Evolutionary conservation across 2,888 invertebrate species (phyloP).

Genomic region (Drosophila leonis): DNA sequence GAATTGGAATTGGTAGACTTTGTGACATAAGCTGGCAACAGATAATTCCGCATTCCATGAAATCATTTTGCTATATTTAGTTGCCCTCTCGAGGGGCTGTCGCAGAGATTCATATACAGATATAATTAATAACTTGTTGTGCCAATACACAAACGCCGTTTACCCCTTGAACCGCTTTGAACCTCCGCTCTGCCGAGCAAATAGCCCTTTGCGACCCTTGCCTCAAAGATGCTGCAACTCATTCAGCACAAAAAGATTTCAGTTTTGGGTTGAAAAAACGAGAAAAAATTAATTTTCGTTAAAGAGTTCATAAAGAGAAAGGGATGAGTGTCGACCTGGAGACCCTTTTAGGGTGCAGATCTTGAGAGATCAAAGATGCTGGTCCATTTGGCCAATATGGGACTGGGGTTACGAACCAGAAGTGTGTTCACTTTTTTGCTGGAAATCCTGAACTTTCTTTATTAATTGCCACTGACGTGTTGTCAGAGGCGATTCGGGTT

Average conservation of each 20-base stretch:
- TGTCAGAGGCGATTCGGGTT: constrained; percentile 41
- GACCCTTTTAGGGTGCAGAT: constrained; percentile 35
- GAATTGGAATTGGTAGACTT: constrained; percentile 27
- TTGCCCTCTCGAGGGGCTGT: constrained; percentile 19
- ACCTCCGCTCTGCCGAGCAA: constrained; percentile 34
- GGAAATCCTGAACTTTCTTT: constrained; percentile 71
- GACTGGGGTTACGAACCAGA: constrained; percentile 44
- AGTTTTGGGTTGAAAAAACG: constrained; percentile 32
- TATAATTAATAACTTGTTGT: constrained; percentile 76
- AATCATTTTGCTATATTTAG: constrained; percentile 59
- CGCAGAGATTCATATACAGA: constrained; percentile 2
- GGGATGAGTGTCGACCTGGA: constrained; percentile 30
- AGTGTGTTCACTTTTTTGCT: constrained; percentile 46
- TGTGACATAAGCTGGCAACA: constrained; percentile 64
- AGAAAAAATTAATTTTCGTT: constrained; percentile 50
- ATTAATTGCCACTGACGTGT: constrained; percentile 69
- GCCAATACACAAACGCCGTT: constrained; percentile 60
- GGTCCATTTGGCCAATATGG: constrained; percentile 28
- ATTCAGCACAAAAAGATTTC: constrained; percentile 30
- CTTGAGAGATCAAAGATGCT: constrained; percentile 68
- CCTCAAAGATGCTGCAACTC: constrained; percentile 60
- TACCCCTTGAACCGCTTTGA: constrained; percentile 48
- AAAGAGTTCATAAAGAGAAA: constrained; percentile 65
- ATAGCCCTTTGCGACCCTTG: constrained; percentile 25
- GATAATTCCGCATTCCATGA: constrained; percentile 45